Conservation (phyloP, 2,797 vertebrate species). For the Amblyopsis hoosieri region DNA sequence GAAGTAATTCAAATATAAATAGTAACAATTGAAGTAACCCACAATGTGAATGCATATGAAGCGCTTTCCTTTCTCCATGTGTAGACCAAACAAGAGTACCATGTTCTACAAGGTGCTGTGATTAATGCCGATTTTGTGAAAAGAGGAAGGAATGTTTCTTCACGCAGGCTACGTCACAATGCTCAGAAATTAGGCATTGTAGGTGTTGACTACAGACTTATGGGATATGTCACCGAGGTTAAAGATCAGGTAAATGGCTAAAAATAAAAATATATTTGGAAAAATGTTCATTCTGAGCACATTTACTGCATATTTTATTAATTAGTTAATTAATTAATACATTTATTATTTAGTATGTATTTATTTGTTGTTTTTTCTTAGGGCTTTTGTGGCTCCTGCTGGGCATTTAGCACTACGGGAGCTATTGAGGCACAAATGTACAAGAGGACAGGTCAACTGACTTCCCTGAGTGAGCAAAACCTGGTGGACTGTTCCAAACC, state of each 20-base stretch:
- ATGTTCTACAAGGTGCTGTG: slow-evolving; percentile 67
- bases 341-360: background rate
- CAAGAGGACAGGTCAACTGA: slow-evolving; percentile 75
- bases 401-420: slow-evolving; percentile 84
- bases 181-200: slow-evolving; percentile 47
- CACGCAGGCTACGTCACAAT: slow-evolving; percentile 55
- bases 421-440: slow-evolving; percentile 80
- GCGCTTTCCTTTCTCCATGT: background rate
- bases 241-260: slow-evolving; percentile 77
- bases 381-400: slow-evolving; percentile 84
- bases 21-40: background rate
- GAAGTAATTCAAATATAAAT: background rate
- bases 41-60: background rate
- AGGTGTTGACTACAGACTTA: slow-evolving; percentile 72
- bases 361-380: slow-evolving; percentile 33
- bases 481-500: slow-evolving; percentile 80
- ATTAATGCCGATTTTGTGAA: slow-evolving; percentile 58
- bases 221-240: slow-evolving; percentile 78
- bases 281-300: background rate
- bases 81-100: slow-evolving; percentile 72
- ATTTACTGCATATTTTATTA: background rate
- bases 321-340: background rate
- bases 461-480: slow-evolving; percentile 82
- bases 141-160: slow-evolving; percentile 58
- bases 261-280: too few species aligned